A percentile compares a stretch with the other conserved stretches of the same genome.
Conservation (phyloP, 2,797 vertebrate species). For the Lates japonicus region DNA sequence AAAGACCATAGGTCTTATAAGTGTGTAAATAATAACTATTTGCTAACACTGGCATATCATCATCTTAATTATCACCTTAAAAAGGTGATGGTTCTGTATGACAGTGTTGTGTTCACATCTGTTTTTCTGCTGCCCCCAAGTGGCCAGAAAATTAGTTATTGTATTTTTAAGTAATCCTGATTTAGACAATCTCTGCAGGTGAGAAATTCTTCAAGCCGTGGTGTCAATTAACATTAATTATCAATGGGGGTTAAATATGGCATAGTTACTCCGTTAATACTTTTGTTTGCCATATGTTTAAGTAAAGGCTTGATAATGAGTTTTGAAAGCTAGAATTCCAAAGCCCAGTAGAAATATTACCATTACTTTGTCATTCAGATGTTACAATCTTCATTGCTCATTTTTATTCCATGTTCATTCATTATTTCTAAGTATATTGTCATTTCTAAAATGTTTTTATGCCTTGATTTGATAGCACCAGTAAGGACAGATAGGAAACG, state of each 20-base stretch:
- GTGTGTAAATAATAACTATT: too few relatives aligned
- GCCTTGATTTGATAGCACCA: too few relatives aligned
- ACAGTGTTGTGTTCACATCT: neutral
- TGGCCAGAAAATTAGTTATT: neutral
- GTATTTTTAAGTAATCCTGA: neutral
- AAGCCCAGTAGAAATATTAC: conserved; percentile 6
- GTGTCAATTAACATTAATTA: neutral
- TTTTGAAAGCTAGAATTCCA: neutral
- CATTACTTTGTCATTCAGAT: neutral
- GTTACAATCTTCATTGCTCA: neutral
- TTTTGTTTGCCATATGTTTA: neutral
- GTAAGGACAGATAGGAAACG: too few relatives aligned
- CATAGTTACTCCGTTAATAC: neutral
- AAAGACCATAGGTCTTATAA: neutral
- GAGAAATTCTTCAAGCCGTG: neutral
- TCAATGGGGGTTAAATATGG: neutral
- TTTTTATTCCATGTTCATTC: neutral
- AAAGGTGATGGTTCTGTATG: neutral
- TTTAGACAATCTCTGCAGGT: neutral
- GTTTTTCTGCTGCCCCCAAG: neutral
- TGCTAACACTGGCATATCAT: too few relatives aligned
- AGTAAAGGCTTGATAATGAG: neutral
- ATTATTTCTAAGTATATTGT: neutral
- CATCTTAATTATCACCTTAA: neutral
- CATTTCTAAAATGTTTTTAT: too few relatives aligned